Percentiles rank a stretch among this genome's conserved stretches.
Evolutionary conservation across 2,797 vertebrate genomes (phyloP).

Genomic region (Pterois miles): DNA sequence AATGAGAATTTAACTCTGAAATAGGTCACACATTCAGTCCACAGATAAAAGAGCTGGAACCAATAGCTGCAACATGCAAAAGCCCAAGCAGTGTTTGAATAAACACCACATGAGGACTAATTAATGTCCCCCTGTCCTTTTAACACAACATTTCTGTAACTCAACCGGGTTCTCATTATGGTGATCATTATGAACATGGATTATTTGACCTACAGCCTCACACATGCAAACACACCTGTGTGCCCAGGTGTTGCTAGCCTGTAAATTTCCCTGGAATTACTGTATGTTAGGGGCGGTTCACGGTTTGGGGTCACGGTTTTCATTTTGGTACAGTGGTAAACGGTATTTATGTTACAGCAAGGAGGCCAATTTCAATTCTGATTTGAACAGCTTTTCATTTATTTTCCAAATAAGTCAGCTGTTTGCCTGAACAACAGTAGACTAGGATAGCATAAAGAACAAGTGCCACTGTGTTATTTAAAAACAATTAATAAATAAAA

Average conservation of each 20-base stretch:
- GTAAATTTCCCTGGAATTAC: not conserved
- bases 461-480: too few relatives aligned
- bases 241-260: not conserved
- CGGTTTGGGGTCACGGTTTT: too few relatives aligned
- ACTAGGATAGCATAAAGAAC: too few relatives aligned
- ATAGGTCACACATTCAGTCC: constrained; percentile 17
- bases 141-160: not conserved
- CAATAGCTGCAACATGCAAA: not conserved
- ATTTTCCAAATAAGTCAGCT: too few relatives aligned
- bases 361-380: too few relatives aligned
- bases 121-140: not conserved
- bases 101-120: not conserved
- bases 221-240: not conserved
- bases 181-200: not conserved
- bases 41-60: not conserved
- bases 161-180: not conserved
- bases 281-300: too few relatives aligned
- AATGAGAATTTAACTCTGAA: constrained; percentile 13
- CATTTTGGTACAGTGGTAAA: too few relatives aligned
- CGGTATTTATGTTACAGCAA: too few relatives aligned
- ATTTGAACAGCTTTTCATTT: too few relatives aligned
- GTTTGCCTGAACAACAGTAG: too few relatives aligned
- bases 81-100: not conserved
- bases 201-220: not conserved
- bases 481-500: too few relatives aligned